Evolutionary conservation across 2,797 vertebrate species (phyloP), one percentile per base, ranked within the genome.

Genomic region (Rhinatrema bivittatum): DNA sequence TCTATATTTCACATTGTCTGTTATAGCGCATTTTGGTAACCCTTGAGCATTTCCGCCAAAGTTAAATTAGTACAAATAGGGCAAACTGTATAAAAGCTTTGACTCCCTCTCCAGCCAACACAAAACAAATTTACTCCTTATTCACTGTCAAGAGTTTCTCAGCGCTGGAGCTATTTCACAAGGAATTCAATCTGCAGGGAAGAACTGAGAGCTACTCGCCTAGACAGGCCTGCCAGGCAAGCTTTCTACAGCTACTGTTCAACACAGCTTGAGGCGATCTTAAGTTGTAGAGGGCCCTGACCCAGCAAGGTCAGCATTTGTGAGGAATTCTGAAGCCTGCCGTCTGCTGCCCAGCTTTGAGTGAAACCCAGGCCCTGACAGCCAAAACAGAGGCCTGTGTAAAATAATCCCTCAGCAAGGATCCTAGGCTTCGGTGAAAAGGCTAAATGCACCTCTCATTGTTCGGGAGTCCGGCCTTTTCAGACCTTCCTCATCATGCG

Each of bases 321-420:
- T 77, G 71, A 70, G 51, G 53, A 73, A 56, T 79, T 84, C 74
- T 74, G 79, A 82, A 71, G 71, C 69, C 61, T 77, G 78, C 86
- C 82, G 87, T 87, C 76, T 88, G 81, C 74, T 84, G 78, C 74
- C 62, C 77, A 62, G 75, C 77, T 81, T 64, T 79, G 64, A 81
- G 76, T 65, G 56, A 67, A 71, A 64, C 76, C 53, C 56, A 64
- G 76, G 66, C 68, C 56, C 51, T 71, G 70, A 74, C 72, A 78
- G 62, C 66, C 68, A 68, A 76, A 76, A 67, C 62, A 81, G 51
- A 81, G 67, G 62, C 65, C 62, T 35, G 41, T 10, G 42, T 73
- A 70, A 85, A 79, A 82, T 81, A 83, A 83, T 74, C 77, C 73
- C 78, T 44, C 72, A 78, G 76, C 78, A 78, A 84, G 81, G 72